Evolutionary conservation across 2,888 invertebrate genomes (phyloP), one percentile per base, ranked within the genome.

Genomic region (Idaea aversata): DNA sequence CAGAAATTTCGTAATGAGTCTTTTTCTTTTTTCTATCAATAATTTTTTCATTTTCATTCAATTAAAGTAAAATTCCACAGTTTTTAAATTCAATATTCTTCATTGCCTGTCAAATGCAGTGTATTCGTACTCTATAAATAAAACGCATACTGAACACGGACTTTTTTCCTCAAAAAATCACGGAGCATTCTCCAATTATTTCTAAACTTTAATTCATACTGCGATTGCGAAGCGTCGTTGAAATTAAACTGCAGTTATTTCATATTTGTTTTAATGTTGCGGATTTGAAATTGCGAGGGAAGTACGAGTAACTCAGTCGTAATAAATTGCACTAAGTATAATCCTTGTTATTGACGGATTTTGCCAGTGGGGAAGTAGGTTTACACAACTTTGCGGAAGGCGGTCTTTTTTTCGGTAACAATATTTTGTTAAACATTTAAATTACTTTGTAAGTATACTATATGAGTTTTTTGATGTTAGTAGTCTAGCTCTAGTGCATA

Each of bases 221-320:
- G 64, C 61, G 61, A 34, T 61, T 62, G 65, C 65, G 60, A 62
- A 63, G 59, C 59, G 34, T 59, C 60, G 59, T 62, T 60, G 62
- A 61, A 70, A 70, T 68, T 65, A 68, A 72, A 69, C 67, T 38
- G 63, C 65, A 62, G 25, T 63, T 58, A 62, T 68, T 68, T 57
- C 62, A 66, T 70, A 70, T 72, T 76, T 70, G 69, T 71, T 70
- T 71, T 62, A 61, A 65, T 59, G 60, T 58, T 59, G 66, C 66
- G 61, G 68, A 68, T 73, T 71, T 67, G 60, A 69, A 72, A 76
- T 72, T 66, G 72, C 72, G 70, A 64, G 68, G 69, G 71, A 73
- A 72, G 72, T n/a, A n/a, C n/a, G n/a, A n/a, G n/a, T 71, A 72
- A 69, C 72, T 71, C 68, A 68, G 63, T 71, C 64, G 67, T 66